phyloP scores from a whole-genome alignment of 2,888 invertebrate species.

The Eupithecia exiguata region DNA sequence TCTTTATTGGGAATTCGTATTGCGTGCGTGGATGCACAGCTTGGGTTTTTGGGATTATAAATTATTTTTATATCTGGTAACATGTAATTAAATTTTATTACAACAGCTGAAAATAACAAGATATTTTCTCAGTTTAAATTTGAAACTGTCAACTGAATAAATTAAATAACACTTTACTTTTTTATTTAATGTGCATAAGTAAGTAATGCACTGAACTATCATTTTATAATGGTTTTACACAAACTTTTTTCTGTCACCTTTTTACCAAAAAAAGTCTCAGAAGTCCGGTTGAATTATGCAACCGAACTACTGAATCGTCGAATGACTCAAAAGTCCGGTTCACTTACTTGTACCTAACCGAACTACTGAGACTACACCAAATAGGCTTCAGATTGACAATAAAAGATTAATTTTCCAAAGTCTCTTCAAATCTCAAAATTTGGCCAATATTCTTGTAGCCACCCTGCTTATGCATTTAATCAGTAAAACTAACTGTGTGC shows the following conservation, averaged over 20 bases:
- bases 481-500: background rate
- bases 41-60: constrained; percentile 38
- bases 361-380: too few species aligned
- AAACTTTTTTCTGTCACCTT: background rate
- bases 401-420: background rate
- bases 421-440: background rate
- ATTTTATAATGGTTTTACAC: background rate
- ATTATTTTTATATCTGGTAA: constrained; percentile 22
- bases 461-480: background rate
- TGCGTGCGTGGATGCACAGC: constrained; percentile 40
- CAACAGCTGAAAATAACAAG: background rate
- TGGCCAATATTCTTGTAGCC: background rate
- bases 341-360: too few species aligned
- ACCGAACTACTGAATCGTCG: too few species aligned
- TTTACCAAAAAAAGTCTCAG: too few species aligned
- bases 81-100: constrained; percentile 13
- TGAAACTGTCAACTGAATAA: background rate
- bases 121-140: background rate
- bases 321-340: too few species aligned
- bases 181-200: too few species aligned
- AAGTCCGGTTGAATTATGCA: too few species aligned
- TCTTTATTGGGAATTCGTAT: constrained; percentile 41
- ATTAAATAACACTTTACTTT: background rate
- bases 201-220: background rate
- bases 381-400: background rate